Conservation (phyloP, 2,888 invertebrate genomes). For the Galeopsomyia nigrocyanea region DNA sequence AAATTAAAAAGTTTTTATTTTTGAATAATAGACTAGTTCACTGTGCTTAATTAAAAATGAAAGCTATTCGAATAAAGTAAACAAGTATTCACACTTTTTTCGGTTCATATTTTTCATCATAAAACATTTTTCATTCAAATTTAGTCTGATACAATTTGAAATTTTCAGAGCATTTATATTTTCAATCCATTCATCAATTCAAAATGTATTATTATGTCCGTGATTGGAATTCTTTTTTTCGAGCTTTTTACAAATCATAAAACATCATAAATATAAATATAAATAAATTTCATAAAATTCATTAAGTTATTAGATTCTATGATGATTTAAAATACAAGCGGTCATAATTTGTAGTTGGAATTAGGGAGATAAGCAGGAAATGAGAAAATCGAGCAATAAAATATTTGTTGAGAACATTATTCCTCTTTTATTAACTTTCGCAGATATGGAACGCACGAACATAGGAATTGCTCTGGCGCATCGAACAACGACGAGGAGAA, state of each 20-base stretch:
- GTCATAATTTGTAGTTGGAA: constrained; percentile 16
- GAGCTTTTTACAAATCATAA: too few relatives aligned
- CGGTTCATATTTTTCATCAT: constrained; percentile 29
- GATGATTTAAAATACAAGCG: constrained; percentile 31
- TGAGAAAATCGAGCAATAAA: constrained; percentile 26
- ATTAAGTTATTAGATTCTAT: not conserved
- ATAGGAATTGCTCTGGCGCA: constrained; percentile 45
- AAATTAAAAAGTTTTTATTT: not conserved
- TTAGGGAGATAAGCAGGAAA: constrained; percentile 30
- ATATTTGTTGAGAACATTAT: constrained; percentile 48
- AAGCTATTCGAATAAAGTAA: constrained; percentile 21
- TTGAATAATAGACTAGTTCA: constrained; percentile 6
- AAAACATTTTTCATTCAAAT: not conserved
- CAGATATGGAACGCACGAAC: constrained; percentile 49
- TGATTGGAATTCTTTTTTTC: not conserved
- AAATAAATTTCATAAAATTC: too few relatives aligned
- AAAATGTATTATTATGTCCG: not conserved
- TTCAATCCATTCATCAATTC: not conserved
- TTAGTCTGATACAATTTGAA: not conserved
- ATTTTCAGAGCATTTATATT: not conserved
- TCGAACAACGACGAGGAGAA: constrained; percentile 35
- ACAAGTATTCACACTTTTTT: constrained; percentile 11
- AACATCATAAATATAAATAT: too few relatives aligned
- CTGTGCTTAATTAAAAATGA: constrained; percentile 24
- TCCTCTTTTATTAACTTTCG: constrained; percentile 48